These are phyloP conservation scores for Cheilosia impressa DNA, from an alignment of 2,888 invertebrate species.

Conservation along the genomic window DNA sequence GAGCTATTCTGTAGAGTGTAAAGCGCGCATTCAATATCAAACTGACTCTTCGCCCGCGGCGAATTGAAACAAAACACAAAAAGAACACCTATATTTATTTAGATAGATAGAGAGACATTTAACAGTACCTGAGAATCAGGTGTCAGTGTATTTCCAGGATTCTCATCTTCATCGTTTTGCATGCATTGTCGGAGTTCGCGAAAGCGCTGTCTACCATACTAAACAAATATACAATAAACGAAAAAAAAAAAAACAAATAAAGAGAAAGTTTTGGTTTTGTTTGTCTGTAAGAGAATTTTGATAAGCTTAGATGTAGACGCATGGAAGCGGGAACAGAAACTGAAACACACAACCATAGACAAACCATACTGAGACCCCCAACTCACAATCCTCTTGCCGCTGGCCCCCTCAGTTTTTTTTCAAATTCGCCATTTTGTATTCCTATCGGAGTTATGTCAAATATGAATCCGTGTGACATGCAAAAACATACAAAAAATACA, in stretches of 20 bases:
- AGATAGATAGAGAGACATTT: conserved; percentile 62
- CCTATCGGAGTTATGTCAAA: too few relatives aligned
- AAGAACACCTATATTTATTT: background rate
- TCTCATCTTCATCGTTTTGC: conserved; percentile 94
- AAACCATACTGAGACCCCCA: too few relatives aligned
- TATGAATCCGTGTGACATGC: too few relatives aligned
- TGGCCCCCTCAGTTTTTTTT: too few relatives aligned
- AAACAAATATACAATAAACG: conserved; percentile 74
- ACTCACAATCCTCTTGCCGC: too few relatives aligned
- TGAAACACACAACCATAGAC: too few relatives aligned
- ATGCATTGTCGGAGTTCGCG: conserved; percentile 93
- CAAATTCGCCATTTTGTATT: too few relatives aligned
- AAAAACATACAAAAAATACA: too few relatives aligned
- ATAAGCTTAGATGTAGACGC: conserved; percentile 27
- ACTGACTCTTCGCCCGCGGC: background rate
- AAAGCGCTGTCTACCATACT: conserved; percentile 89
- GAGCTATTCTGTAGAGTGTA: conserved; percentile 84
- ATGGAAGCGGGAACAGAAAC: conserved; percentile 11
- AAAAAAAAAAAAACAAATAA: conserved; percentile 49
- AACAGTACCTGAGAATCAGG: conserved; percentile 88
- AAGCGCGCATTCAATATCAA: conserved; percentile 17
- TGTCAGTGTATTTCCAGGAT: conserved; percentile 87
- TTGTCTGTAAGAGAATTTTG: conserved; percentile 62
- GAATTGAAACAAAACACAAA: conserved; percentile 18
- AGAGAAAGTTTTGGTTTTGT: conserved; percentile 55